A percentile compares a stretch with the other conserved stretches of the same genome.
These are phyloP conservation scores for Eremobia ochroleuca DNA, from an alignment of 2,888 invertebrate genomes.

Conservation along the genomic window DNA sequence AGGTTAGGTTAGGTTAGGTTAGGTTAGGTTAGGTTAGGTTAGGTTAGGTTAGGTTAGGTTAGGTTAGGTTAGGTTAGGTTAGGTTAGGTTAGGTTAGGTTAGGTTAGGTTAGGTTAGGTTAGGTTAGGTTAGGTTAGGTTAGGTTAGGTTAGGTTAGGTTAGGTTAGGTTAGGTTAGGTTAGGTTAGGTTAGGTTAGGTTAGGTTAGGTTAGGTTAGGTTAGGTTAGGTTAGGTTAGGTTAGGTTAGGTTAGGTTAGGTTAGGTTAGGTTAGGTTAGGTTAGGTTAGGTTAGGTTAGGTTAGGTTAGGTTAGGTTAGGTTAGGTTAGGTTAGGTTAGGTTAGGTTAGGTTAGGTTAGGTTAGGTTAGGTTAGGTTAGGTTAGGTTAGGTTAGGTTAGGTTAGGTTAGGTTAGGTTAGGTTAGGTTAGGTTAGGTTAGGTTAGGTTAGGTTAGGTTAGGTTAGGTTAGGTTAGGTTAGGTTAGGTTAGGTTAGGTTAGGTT, in stretches of 20 bases:
- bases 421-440: slow-evolving; percentile 21
- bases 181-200: background rate
- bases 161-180: slow-evolving; percentile 12
- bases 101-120: too few relatives aligned
- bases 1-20: too few relatives aligned
- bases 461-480: slow-evolving; percentile 39
- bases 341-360: slow-evolving; percentile 28
- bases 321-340: slow-evolving; percentile 29
- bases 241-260: slow-evolving; percentile 50
- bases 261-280: slow-evolving; percentile 43
- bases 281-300: background rate
- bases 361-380: slow-evolving; percentile 28
- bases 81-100: too few relatives aligned
- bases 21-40: too few relatives aligned
- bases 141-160: slow-evolving; percentile 4
- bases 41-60: too few relatives aligned
- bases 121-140: too few relatives aligned
- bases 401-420: slow-evolving; percentile 20
- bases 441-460: slow-evolving; percentile 30
- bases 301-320: slow-evolving; percentile 26
- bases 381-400: slow-evolving; percentile 28
- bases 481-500: slow-evolving; percentile 25
- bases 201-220: slow-evolving; percentile 40
- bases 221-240: slow-evolving; percentile 48
- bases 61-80: too few relatives aligned